Evolutionary conservation across 2,797 vertebrate genomes (phyloP).

Genomic region (Syndactyla subalaris): DNA sequence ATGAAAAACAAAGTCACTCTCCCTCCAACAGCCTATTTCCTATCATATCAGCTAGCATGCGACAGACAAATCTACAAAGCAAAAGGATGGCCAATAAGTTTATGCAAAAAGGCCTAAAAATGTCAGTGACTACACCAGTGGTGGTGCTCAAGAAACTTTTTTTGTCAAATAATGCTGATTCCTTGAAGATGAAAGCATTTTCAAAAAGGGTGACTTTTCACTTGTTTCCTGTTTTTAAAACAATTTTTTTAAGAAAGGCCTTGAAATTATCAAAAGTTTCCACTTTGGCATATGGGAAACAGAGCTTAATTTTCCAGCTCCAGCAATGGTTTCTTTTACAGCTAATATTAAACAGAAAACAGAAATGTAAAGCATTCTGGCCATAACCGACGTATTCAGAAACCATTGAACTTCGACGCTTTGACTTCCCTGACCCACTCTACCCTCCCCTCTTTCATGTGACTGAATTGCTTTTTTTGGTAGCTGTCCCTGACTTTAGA

Average conservation of each 20-base stretch:
- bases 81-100: not conserved
- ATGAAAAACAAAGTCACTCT: not conserved
- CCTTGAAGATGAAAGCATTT: not conserved
- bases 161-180: not conserved
- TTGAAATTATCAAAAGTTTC: constrained; percentile 44
- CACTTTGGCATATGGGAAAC: not conserved
- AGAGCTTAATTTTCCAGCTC: constrained; percentile 25
- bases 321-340: not conserved
- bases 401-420: not conserved
- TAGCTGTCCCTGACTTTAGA: not conserved
- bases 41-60: not conserved
- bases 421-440: not conserved
- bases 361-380: constrained; percentile 43
- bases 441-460: not conserved
- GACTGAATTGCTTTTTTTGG: not conserved
- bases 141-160: not conserved
- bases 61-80: not conserved
- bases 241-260: not conserved
- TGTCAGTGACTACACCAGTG: rapidly evolving
- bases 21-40: not conserved
- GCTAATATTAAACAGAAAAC: constrained; percentile 15
- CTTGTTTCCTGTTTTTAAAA: not conserved
- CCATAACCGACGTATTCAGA: not conserved
- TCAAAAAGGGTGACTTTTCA: not conserved
- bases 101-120: not conserved